Evolutionary conservation across 35 echinoderm and acorn worm species (phyloP).

Genomic region (Apostichopus parvimensis): DNA sequence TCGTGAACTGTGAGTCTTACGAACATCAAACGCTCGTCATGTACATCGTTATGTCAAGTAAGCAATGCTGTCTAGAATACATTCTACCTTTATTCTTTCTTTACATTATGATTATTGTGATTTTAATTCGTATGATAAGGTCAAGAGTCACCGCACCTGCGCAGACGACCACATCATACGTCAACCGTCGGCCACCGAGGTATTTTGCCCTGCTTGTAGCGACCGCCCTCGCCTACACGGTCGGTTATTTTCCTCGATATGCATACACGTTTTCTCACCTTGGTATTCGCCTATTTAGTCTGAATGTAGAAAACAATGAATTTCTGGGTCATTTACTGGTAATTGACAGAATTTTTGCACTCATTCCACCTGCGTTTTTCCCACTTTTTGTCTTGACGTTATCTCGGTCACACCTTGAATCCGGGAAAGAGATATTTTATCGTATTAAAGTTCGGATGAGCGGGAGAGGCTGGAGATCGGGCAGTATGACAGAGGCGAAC

Average conservation of each 20-base stretch:
- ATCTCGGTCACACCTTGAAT: conserved; percentile 18
- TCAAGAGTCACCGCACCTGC: not conserved
- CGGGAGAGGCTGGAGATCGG: conserved; percentile 32
- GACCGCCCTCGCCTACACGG: not conserved
- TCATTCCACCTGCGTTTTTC: conserved; percentile 30
- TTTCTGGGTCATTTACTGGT: conserved; percentile 7
- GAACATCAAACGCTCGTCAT: not conserved
- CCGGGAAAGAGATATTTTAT: conserved; percentile 2
- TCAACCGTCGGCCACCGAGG: not conserved
- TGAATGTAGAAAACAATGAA: not conserved
- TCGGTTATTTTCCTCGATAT: conserved; percentile 29
- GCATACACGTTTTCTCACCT: not conserved
- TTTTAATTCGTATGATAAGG: not conserved
- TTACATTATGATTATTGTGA: not conserved
- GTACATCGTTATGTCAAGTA: not conserved
- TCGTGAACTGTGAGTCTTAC: not conserved
- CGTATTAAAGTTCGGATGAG: conserved; percentile 8
- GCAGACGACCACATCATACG: not conserved
- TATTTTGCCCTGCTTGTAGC: conserved; percentile 18
- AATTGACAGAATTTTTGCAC: conserved; percentile 15
- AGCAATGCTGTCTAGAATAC: conserved; percentile 11
- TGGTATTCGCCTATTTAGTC: not conserved
- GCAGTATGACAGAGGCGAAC: not conserved
- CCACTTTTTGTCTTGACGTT: conserved; percentile 23
- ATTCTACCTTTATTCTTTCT: not conserved